Evolutionary conservation across 2,888 invertebrate species (phyloP).

Genomic region (Erebia epiphron): DNA sequence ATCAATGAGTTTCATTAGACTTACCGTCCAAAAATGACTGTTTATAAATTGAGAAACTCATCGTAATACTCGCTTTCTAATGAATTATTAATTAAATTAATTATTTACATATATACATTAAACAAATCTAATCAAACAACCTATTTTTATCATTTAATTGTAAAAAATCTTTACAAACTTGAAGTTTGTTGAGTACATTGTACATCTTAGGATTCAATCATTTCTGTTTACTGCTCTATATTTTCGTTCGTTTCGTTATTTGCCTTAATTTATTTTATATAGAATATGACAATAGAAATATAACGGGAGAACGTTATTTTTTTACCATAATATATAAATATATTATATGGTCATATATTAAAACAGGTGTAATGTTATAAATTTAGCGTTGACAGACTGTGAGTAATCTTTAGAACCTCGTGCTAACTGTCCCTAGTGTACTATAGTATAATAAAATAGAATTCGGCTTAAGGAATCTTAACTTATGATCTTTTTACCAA

Average conservation of each 20-base stretch:
- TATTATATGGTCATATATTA: neutral
- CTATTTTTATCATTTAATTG: too few relatives aligned
- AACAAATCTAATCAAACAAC: neutral
- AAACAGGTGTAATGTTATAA: conserved; percentile 12
- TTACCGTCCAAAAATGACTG: conserved; percentile 36
- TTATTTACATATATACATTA: conserved; percentile 12
- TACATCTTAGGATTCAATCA: too few relatives aligned
- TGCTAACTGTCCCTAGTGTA: conserved; percentile 34
- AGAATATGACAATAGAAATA: neutral
- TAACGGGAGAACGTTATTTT: neutral
- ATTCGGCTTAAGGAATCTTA: conserved; percentile 33
- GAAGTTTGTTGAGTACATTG: too few relatives aligned
- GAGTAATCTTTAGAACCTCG: conserved; percentile 31
- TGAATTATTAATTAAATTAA: conserved; percentile 13
- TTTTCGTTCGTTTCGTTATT: too few relatives aligned
- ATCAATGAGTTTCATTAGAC: conserved; percentile 27
- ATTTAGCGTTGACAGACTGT: conserved; percentile 30
- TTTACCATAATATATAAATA: neutral
- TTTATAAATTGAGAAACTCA: conserved; percentile 22
- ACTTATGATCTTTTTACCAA: neutral
- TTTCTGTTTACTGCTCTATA: too few relatives aligned
- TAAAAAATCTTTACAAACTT: too few relatives aligned
- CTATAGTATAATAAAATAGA: conserved; percentile 28
- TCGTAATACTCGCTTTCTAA: conserved; percentile 24
- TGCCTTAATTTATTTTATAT: too few relatives aligned